Percentiles rank a stretch among this genome's conserved stretches.
phyloP scores from a whole-genome alignment of 2,888 invertebrate species.

The Ectemnius continuus region DNA sequence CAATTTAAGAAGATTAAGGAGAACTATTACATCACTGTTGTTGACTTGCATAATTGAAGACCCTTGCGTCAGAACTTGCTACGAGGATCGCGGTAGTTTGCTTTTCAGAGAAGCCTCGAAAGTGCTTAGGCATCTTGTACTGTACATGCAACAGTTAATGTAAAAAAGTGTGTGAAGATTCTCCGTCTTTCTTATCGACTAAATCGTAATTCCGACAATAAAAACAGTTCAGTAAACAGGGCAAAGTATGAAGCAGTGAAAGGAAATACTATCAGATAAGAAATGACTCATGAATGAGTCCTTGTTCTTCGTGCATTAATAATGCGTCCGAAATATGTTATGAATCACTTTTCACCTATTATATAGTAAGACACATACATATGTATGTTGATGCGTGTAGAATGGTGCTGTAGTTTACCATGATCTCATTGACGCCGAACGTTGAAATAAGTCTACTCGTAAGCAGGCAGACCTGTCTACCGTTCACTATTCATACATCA shows the following conservation, averaged over 20 bases:
- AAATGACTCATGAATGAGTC: slow-evolving; percentile 37
- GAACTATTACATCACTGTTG: slow-evolving; percentile 30
- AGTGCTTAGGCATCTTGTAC: slow-evolving; percentile 20
- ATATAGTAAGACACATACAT: no score
- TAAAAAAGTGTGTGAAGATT: no score
- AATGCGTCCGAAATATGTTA: neutral
- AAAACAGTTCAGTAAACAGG: neutral
- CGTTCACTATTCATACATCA: slow-evolving; percentile 9
- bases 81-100: slow-evolving; percentile 25
- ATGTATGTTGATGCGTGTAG: no score
- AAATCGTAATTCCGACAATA: neutral
- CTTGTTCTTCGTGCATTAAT: no score
- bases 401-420: no score
- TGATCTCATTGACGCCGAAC: slow-evolving; percentile 55
- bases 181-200: no score
- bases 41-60: slow-evolving; percentile 41
- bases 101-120: slow-evolving; percentile 35
- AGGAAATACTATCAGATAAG: slow-evolving; percentile 25
- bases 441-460: slow-evolving; percentile 59
- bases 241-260: slow-evolving; percentile 45
- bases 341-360: slow-evolving; percentile 29
- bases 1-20: slow-evolving; percentile 30
- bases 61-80: slow-evolving; percentile 31
- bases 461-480: slow-evolving; percentile 41
- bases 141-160: no score